phyloP scores from a whole-genome alignment of 2,113 vertebrate genomes.

The Thamnaconus septentrionalis region DNA sequence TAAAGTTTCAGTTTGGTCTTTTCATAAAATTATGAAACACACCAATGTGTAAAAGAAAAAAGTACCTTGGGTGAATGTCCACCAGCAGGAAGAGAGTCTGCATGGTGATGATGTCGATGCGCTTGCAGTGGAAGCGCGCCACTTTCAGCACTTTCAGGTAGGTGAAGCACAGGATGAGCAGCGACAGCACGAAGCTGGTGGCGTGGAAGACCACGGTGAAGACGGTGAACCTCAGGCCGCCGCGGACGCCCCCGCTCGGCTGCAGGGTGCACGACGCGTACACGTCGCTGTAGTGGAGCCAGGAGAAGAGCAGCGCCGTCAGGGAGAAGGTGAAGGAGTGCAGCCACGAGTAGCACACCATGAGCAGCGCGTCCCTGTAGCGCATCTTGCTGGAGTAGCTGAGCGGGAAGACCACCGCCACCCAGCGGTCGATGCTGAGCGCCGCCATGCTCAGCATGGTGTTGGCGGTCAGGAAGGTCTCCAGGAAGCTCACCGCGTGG shows the following conservation, averaged over 20 bases:
- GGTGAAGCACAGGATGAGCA: conserved; percentile 83
- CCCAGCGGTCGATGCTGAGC: conserved; percentile 85
- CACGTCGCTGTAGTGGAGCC: conserved; percentile 80
- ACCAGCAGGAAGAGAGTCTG: conserved; percentile 85
- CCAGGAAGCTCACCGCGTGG: conserved; percentile 81
- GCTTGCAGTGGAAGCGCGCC: conserved; percentile 83
- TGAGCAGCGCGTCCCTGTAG: conserved; percentile 81
- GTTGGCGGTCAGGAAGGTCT: conserved; percentile 84
- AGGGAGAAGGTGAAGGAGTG: conserved; percentile 82
- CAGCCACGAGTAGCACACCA: conserved; percentile 83
- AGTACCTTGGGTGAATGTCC: conserved; percentile 85
- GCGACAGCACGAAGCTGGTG: conserved; percentile 80
- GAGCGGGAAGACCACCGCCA: conserved; percentile 84
- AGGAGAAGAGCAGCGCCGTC: conserved; percentile 80
- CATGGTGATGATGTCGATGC: conserved; percentile 83
- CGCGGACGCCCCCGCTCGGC: conserved; percentile 66
- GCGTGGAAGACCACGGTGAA: conserved; percentile 84
- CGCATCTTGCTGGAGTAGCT: conserved; percentile 86
- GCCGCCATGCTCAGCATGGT: conserved; percentile 85
- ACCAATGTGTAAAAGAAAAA: too few species aligned
- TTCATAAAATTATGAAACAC: too few species aligned
- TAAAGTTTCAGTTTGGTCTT: too few species aligned
- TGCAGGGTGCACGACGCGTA: conserved; percentile 83
- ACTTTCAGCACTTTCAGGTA: conserved; percentile 84
- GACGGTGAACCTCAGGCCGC: conserved; percentile 75